A percentile compares a stretch with the other conserved stretches of the same genome.
Evolutionary conservation across 1,140 invertebrate species (phyloP).

Genomic region (Trichonephila clavata): DNA sequence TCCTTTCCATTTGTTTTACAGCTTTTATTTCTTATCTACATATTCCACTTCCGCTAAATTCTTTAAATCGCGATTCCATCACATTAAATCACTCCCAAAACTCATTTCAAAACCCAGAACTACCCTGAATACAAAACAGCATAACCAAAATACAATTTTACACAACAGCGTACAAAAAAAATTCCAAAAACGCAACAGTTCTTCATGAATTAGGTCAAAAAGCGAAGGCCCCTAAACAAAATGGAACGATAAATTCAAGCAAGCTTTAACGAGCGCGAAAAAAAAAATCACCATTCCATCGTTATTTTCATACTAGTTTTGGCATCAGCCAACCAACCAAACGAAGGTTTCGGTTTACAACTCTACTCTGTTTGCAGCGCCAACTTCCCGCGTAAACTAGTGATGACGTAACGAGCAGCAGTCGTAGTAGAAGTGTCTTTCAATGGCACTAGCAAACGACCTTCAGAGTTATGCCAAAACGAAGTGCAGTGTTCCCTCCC

Average conservation of each 20-base stretch:
- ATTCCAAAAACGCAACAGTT: not conserved
- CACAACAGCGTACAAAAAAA: not conserved
- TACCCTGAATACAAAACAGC: not conserved
- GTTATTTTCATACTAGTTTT: constrained; percentile 65
- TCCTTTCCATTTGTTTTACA: no score
- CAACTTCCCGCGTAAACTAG: constrained; percentile 40
- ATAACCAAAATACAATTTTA: not conserved
- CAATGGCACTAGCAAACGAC: constrained; percentile 60
- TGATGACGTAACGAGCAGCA: not conserved
- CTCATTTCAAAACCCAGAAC: not conserved
- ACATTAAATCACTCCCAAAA: not conserved
- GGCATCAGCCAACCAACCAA: not conserved
- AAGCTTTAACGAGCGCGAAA: not conserved
- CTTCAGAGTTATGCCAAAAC: constrained; percentile 17
- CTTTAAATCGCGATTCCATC: no score
- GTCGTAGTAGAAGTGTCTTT: constrained; percentile 25
- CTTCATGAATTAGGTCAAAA: constrained; percentile 45
- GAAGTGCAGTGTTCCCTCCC: constrained; percentile 22
- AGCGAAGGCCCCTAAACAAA: not conserved
- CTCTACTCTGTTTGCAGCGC: constrained; percentile 22
- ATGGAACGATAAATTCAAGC: constrained; percentile 55
- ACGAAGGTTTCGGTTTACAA: constrained; percentile 66
- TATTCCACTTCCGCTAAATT: no score
- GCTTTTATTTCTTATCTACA: no score
- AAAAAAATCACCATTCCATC: constrained; percentile 28